Conservation (phyloP, 2,797 vertebrate species). For the Phoebastria nigripes region DNA sequence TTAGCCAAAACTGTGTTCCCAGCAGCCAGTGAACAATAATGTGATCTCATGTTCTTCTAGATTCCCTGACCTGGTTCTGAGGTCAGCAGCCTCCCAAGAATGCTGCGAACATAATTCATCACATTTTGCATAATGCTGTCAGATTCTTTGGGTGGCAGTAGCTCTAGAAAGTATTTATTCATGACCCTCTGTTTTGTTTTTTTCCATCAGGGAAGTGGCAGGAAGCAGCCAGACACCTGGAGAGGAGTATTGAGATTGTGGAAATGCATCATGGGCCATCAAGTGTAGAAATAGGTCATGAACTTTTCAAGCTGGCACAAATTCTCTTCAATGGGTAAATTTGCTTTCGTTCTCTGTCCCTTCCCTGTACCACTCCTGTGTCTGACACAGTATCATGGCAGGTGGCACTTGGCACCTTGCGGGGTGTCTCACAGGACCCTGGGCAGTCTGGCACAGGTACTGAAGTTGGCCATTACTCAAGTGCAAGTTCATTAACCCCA, state of each 20-base stretch:
- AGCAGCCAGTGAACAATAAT: background rate
- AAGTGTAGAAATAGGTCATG: constrained; percentile 87
- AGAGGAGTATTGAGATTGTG: constrained; percentile 77
- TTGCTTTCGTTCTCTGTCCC: background rate
- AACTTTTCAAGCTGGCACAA: constrained; percentile 93
- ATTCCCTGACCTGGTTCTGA: background rate
- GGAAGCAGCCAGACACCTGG: constrained; percentile 83
- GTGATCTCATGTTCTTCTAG: background rate
- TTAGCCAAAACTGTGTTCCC: background rate
- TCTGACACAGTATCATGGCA: background rate
- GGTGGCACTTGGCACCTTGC: background rate
- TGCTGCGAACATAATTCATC: background rate
- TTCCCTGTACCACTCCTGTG: background rate
- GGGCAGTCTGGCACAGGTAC: background rate
- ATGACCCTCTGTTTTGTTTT: background rate
- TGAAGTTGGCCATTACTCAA: background rate
- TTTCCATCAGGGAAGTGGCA: constrained; percentile 83
- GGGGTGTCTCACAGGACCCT: background rate
- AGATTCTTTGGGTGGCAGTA: background rate
- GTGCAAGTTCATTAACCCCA: background rate
- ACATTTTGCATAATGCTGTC: background rate
- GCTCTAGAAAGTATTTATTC: background rate
- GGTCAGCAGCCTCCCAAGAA: background rate
- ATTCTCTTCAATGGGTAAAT: constrained; percentile 93
- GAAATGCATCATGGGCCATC: constrained; percentile 82